Evolutionary conservation across 2,888 invertebrate genomes (phyloP).

Genomic region (Lycocerus yunnanus): DNA sequence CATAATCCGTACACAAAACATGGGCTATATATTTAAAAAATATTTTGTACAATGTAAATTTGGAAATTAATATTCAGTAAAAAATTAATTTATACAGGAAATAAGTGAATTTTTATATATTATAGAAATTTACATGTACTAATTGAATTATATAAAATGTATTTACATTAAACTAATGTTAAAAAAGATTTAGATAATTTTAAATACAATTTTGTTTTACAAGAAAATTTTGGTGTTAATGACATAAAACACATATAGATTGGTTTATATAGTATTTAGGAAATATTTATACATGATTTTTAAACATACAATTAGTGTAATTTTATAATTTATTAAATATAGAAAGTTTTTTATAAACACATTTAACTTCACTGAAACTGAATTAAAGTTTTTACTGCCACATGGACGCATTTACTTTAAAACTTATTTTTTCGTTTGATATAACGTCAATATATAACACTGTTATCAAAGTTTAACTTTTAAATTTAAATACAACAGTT

Average conservation of each 20-base stretch:
- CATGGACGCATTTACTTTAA: constrained; percentile 10
- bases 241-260: constrained; percentile 4
- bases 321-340: background rate
- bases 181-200: background rate
- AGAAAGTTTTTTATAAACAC: background rate
- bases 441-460: background rate
- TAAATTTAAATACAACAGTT: background rate
- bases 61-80: background rate
- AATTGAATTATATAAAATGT: background rate
- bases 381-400: constrained; percentile 6
- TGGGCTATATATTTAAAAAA: background rate
- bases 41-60: constrained; percentile 1
- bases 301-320: background rate
- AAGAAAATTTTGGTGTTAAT: background rate
- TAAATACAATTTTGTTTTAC: background rate
- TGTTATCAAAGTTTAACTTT: background rate
- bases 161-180: background rate
- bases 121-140: background rate
- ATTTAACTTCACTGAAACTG: background rate
- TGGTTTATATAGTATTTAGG: background rate
- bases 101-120: background rate
- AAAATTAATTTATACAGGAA: background rate
- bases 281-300: constrained; percentile 1
- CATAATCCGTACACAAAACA: constrained; percentile 11
- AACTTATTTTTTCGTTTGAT: background rate